phyloP scores from a whole-genome alignment of 2,113 vertebrate species.

The Aptenodytes forsteri region DNA sequence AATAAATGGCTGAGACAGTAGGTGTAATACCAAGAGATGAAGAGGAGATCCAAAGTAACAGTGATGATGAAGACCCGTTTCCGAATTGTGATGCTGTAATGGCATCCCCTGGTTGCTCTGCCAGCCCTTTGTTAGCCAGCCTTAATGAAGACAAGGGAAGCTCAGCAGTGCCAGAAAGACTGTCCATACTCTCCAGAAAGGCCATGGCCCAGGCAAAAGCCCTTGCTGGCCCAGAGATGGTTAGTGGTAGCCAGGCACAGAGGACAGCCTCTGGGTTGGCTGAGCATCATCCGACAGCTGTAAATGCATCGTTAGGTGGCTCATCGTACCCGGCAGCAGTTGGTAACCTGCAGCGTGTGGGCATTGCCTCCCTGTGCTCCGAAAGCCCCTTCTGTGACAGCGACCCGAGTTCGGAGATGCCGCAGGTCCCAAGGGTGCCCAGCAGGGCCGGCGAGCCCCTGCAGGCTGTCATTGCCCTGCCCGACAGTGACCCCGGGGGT shows the following conservation, averaged over 20 bases:
- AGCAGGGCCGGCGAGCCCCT: accelerated
- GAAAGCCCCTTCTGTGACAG: background rate
- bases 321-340: accelerated
- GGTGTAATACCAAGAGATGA: background rate
- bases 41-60: background rate
- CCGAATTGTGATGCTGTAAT: background rate
- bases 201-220: background rate
- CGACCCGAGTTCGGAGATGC: background rate
- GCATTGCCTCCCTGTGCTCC: background rate
- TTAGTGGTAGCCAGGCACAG: background rate
- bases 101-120: background rate
- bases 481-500: background rate
- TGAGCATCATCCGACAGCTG: background rate
- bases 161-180: background rate
- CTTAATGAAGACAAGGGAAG: background rate
- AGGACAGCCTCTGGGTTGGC: background rate
- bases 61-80: background rate
- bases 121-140: background rate
- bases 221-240: no score
- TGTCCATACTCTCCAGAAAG: background rate
- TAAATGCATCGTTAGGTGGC: background rate
- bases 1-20: constrained; percentile 36
- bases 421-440: background rate
- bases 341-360: background rate
- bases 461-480: background rate